Base-by-base conservation (phyloP, 2,888 invertebrate species). In the Pristionchus fissidentatus region DNA sequence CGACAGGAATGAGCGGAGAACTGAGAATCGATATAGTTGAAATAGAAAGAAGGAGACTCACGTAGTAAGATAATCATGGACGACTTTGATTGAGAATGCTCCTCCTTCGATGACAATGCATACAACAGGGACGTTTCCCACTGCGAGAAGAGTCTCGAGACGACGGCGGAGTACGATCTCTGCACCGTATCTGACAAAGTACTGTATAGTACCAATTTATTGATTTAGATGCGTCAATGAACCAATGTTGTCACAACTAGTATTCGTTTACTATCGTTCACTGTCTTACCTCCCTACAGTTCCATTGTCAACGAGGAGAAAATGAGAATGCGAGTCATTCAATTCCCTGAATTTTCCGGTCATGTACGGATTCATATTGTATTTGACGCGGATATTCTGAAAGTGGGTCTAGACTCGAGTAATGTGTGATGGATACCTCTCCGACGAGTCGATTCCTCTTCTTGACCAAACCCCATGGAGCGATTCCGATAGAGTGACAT, bases 391-490 rank as follows among this genome's bases (percentile, higher is more conserved):
- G n/a, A 90, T 92, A 92, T 92, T 88, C 73, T 83, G 22, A 13
- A 60, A 35, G 8, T 10, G 49, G 49, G 10, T 49, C 13, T 15
- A 49, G 19, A 49, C 19, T 19, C 49, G 13, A 10, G 19, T 49
- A 49, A 19, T 49, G 19, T 49, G 49, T 49, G 49, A 49, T 49
- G 13, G 19, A 49, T 26, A 83, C 84, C 73, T 85, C 86, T 81
- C 89, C 89, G 8, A 87, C 83, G 35, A 89, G 86, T 5, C 87
- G 85, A 92, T 96, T 95, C 92, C 97, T 96, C 91, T 97, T 96
- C 93, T 98, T 97, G 75, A 98, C 96, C 92, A 98, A 96, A 85
- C 98, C 98, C 98, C 98, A 99, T 3, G 98, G 98, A 0, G 98
- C 97, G 88, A 99, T 97, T 38, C 98, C 98, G 92, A 99, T 96